These are phyloP conservation scores for Thereuonema tuberculata DNA, from an alignment of 1,140 invertebrate genomes.

Conservation along the genomic window DNA sequence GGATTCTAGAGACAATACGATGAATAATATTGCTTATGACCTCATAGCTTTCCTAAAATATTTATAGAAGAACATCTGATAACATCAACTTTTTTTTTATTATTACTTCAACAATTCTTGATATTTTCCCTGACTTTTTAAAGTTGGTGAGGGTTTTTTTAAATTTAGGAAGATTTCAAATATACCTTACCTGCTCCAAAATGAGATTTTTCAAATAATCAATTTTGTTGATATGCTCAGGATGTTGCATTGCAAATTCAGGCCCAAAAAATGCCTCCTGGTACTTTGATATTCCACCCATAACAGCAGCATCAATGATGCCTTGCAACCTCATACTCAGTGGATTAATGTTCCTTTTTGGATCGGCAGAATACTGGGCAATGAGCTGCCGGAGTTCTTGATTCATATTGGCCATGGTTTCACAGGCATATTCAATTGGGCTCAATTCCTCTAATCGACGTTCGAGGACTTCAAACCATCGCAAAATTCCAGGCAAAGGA, in stretches of 20 bases:
- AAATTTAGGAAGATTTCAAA: too few species aligned
- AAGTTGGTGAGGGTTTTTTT: too few species aligned
- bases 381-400: conserved; percentile 63
- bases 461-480: conserved; percentile 84
- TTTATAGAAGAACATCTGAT: too few species aligned
- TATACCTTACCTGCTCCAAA: conserved; percentile 47
- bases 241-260: conserved; percentile 56
- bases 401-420: conserved; percentile 79
- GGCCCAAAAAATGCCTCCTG: conserved; percentile 79
- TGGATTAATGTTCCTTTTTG: conserved; percentile 67
- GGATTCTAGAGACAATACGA: too few species aligned
- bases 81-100: too few species aligned
- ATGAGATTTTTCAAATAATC: conserved; percentile 57
- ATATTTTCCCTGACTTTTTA: too few species aligned
- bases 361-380: conserved; percentile 58
- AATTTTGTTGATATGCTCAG: conserved; percentile 56
- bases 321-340: conserved; percentile 80
- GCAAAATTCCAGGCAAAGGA: conserved; percentile 77
- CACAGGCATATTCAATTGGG: conserved; percentile 83
- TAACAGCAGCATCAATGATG: conserved; percentile 87
- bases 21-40: too few species aligned
- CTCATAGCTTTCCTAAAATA: too few species aligned
- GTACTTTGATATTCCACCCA: conserved; percentile 90
- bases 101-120: too few species aligned
- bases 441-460: conserved; percentile 65